Percentiles rank a stretch among this genome's conserved stretches.
phyloP scores from a whole-genome alignment of 2,797 vertebrate genomes.

The Emydoidea blandingii region DNA sequence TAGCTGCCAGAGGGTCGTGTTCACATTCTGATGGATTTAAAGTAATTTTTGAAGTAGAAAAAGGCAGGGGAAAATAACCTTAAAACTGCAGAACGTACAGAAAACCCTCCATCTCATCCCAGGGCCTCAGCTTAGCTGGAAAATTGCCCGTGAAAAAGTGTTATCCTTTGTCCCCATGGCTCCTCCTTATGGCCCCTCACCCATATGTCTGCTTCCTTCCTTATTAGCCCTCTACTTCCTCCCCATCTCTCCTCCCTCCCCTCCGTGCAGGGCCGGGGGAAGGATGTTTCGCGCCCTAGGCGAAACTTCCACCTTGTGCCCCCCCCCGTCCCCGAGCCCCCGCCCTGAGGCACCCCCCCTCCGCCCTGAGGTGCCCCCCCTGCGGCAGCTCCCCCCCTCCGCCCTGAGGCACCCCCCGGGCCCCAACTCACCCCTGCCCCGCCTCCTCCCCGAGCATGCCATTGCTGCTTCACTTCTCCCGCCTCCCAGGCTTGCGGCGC shows the following conservation, averaged over 20 bases:
- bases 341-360: too few relatives aligned
- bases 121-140: not conserved
- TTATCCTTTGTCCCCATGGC: not conserved
- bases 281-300: too few relatives aligned
- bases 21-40: not conserved
- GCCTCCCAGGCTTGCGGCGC: too few relatives aligned
- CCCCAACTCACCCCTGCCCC: too few relatives aligned
- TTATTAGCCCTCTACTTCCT: not conserved
- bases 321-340: too few relatives aligned
- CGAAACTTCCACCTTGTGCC: too few relatives aligned
- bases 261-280: not conserved
- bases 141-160: not conserved
- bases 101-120: not conserved
- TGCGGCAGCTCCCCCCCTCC: too few relatives aligned
- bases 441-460: too few relatives aligned
- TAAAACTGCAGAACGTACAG: not conserved
- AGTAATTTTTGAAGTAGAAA: not conserved
- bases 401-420: too few relatives aligned
- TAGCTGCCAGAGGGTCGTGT: not conserved
- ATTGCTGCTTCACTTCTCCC: too few relatives aligned
- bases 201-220: not conserved
- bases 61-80: not conserved
- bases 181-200: not conserved
- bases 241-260: not conserved
- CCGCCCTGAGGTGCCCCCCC: too few relatives aligned